phyloP scores from a whole-genome alignment of 2,113 vertebrate species.

The Brienomyrus brachyistius region DNA sequence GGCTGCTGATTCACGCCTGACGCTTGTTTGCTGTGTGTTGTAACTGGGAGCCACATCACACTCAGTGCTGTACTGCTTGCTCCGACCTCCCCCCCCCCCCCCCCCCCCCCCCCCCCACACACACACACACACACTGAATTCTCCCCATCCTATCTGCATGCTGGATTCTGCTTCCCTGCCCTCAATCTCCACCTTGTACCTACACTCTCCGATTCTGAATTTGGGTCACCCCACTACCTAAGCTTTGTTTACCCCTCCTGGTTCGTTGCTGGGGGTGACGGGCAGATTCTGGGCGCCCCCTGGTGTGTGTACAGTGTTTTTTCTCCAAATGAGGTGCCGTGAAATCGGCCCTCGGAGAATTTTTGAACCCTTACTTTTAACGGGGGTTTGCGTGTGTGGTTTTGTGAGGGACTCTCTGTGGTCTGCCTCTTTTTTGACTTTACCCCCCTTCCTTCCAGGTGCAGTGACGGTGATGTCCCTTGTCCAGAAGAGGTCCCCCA shows the following conservation, averaged over 20 bases:
- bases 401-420: neutral
- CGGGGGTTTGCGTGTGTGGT: neutral
- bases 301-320: neutral
- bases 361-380: neutral
- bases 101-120: no score
- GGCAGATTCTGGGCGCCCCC: neutral
- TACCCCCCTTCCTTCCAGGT: constrained; percentile 51
- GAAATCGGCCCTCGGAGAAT: neutral
- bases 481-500: constrained; percentile 76
- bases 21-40: neutral
- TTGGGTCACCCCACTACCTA: neutral
- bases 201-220: neutral
- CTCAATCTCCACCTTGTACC: neutral
- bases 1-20: neutral
- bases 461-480: constrained; percentile 73
- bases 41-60: neutral
- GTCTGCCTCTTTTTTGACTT: neutral
- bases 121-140: no score
- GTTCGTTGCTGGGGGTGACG: neutral
- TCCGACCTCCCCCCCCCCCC: no score
- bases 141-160: neutral
- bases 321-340: neutral
- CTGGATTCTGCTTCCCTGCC: neutral
- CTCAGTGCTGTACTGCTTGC: neutral
- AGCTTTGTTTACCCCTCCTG: neutral